Percentiles rank a stretch among this genome's conserved stretches.
These are phyloP conservation scores for Intellagama lesueurii DNA, from an alignment of 2,797 vertebrate species.

Conservation along the genomic window DNA sequence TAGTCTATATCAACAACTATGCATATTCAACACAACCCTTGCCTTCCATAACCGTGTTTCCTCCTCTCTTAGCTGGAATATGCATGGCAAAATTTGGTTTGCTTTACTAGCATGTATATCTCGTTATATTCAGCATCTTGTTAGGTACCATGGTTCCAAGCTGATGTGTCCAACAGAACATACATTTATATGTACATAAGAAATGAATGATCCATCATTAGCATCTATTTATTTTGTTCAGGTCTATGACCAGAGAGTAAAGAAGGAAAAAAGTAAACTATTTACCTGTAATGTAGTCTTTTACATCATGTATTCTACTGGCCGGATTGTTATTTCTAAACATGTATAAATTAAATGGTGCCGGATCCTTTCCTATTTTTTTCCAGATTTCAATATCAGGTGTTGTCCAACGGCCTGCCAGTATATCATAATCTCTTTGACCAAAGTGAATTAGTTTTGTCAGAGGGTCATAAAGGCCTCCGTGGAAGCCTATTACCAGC, in stretches of 20 bases:
- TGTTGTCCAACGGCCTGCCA: constrained; percentile 95
- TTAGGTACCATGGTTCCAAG: constrained; percentile 23
- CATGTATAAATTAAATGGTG: constrained; percentile 97
- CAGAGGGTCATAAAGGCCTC: constrained; percentile 94
- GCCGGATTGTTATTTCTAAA: constrained; percentile 98
- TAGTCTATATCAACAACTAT: constrained; percentile 12
- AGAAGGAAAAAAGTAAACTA: too few relatives aligned
- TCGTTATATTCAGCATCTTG: neutral
- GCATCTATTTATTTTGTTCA: constrained; percentile 1
- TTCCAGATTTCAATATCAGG: constrained; percentile 95
- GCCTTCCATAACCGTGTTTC: constrained; percentile 19
- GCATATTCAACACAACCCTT: neutral
- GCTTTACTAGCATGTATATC: constrained; percentile 12
- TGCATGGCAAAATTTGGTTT: neutral
- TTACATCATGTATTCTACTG: constrained; percentile 95
- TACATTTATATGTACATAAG: constrained; percentile 4
- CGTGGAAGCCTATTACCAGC: constrained; percentile 95
- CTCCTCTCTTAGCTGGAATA: neutral
- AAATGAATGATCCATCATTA: constrained; percentile 14
- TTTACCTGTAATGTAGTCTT: constrained; percentile 96
- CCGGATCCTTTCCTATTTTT: constrained; percentile 89
- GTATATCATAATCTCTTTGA: constrained; percentile 95
- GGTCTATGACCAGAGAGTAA: too few relatives aligned
- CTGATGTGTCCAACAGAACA: neutral
- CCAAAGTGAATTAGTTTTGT: constrained; percentile 97